A percentile compares a stretch with the other conserved stretches of the same genome.
Conservation (phyloP, 2,888 invertebrate genomes). For the Panopea generosa region DNA sequence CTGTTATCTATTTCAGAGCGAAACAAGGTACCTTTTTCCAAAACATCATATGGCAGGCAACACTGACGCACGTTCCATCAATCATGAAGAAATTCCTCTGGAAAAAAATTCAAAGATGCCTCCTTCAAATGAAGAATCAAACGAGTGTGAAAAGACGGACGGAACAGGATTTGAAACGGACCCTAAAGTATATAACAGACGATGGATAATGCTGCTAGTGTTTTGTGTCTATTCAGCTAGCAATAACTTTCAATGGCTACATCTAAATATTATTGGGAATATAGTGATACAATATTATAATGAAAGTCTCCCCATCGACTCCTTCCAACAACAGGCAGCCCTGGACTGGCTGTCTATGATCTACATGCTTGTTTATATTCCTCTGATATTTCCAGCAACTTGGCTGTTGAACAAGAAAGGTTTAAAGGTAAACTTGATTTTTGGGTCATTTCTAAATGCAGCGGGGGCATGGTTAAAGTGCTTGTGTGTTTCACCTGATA, state of each 20-base stretch:
- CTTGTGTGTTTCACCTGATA: slow-evolving; percentile 92
- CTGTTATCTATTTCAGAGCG: too few relatives aligned
- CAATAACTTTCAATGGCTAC: slow-evolving; percentile 98
- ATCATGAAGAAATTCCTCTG: too few relatives aligned
- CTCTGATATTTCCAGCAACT: slow-evolving; percentile 98
- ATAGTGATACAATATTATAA: slow-evolving; percentile 88
- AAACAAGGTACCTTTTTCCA: too few relatives aligned
- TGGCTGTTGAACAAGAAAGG: slow-evolving; percentile 96
- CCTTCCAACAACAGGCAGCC: slow-evolving; percentile 83
- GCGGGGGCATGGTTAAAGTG: slow-evolving; percentile 90
- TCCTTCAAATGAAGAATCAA: too few relatives aligned
- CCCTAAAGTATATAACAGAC: slow-evolving; percentile 82
- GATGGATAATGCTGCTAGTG: slow-evolving; percentile 94
- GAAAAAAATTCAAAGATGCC: too few relatives aligned
- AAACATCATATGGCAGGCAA: too few relatives aligned
- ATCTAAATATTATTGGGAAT: slow-evolving; percentile 96
- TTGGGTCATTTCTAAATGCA: slow-evolving; percentile 88
- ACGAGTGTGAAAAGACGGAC: too few relatives aligned
- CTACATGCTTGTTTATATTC: slow-evolving; percentile 98
- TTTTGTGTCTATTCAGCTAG: slow-evolving; percentile 95
- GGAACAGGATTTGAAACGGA: too few relatives aligned
- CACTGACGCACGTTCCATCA: too few relatives aligned
- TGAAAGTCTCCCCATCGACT: slow-evolving; percentile 78
- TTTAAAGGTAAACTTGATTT: slow-evolving; percentile 75
- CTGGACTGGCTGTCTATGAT: slow-evolving; percentile 99